phyloP scores from a whole-genome alignment of 1,140 invertebrate species.

The Ectropis grisescens region DNA sequence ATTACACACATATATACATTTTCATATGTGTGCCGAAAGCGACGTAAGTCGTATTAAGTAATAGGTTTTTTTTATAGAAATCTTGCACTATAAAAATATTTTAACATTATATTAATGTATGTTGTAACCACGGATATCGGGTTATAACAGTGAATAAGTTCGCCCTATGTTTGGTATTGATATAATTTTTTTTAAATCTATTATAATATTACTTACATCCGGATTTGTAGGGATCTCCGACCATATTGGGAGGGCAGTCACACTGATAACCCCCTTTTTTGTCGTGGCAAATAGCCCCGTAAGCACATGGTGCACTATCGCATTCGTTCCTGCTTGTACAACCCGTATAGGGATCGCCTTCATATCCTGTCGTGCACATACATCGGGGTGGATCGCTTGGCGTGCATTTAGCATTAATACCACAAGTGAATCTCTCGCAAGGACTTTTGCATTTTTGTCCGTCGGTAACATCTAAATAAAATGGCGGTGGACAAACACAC shows the following conservation, averaged over 20 bases:
- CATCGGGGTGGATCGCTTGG: slow-evolving; percentile 90
- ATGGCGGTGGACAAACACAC: slow-evolving; percentile 90
- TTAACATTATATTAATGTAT: too few species aligned
- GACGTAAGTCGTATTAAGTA: too few species aligned
- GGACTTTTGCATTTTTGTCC: slow-evolving; percentile 91
- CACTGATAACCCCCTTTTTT: slow-evolving; percentile 88
- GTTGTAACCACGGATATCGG: slow-evolving; percentile 14
- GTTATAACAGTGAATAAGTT: not conserved
- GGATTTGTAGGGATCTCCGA: slow-evolving; percentile 85
- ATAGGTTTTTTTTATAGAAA: too few species aligned
- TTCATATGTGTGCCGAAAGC: too few species aligned
- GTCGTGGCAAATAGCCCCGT: slow-evolving; percentile 89
- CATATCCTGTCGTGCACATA: slow-evolving; percentile 87
- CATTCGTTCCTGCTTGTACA: slow-evolving; percentile 90
- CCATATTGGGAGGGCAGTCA: slow-evolving; percentile 84
- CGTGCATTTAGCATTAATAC: slow-evolving; percentile 92
- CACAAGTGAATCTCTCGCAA: slow-evolving; percentile 89
- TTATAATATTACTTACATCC: slow-evolving; percentile 75
- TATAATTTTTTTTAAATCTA: slow-evolving; percentile 1
- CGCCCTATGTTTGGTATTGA: too few species aligned
- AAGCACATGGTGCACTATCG: slow-evolving; percentile 82
- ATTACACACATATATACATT: too few species aligned
- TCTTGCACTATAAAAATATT: too few species aligned
- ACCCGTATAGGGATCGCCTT: slow-evolving; percentile 85
- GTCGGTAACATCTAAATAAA: slow-evolving; percentile 84